These are phyloP conservation scores for Typhlomys cinereus DNA, from an alignment of 2,113 vertebrate species.

Conservation along the genomic window DNA sequence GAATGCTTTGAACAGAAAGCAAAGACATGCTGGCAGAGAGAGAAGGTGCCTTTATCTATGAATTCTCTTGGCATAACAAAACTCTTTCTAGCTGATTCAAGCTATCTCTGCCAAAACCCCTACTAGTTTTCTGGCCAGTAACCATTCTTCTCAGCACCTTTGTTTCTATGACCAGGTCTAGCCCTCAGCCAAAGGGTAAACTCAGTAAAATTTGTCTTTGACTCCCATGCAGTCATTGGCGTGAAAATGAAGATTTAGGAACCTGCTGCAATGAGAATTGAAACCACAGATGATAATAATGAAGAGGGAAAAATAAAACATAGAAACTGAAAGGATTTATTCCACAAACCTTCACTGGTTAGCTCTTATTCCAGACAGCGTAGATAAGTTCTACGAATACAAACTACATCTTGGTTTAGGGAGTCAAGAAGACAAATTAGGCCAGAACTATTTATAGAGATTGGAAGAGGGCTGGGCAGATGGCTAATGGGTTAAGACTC, in stretches of 20 bases:
- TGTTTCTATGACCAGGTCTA: constrained; percentile 45
- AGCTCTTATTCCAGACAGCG: neutral
- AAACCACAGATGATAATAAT: constrained; percentile 13
- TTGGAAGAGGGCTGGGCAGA: no score
- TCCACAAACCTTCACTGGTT: constrained; percentile 30
- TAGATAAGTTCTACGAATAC: neutral
- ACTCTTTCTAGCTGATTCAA: constrained; percentile 48
- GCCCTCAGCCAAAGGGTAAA: constrained; percentile 43
- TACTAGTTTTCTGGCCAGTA: constrained; percentile 49
- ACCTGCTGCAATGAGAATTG: neutral
- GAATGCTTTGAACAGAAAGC: constrained; percentile 30
- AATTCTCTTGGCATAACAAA: constrained; percentile 54
- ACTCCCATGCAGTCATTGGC: constrained; percentile 22
- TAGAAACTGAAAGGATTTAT: neutral
- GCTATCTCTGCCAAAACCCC: neutral
- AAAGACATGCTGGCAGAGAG: constrained; percentile 52
- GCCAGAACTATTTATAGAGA: neutral
- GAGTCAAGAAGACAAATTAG: neutral
- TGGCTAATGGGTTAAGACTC: no score
- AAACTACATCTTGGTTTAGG: neutral
- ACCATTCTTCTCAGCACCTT: constrained; percentile 53
- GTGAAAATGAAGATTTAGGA: neutral
- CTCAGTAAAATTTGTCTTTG: constrained; percentile 50
- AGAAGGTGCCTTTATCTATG: constrained; percentile 43
- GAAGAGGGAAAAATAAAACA: neutral